Evolutionary conservation across 2,113 vertebrate genomes (phyloP), one percentile per base, ranked within the genome.

Genomic region (Pygoscelis adeliae): DNA sequence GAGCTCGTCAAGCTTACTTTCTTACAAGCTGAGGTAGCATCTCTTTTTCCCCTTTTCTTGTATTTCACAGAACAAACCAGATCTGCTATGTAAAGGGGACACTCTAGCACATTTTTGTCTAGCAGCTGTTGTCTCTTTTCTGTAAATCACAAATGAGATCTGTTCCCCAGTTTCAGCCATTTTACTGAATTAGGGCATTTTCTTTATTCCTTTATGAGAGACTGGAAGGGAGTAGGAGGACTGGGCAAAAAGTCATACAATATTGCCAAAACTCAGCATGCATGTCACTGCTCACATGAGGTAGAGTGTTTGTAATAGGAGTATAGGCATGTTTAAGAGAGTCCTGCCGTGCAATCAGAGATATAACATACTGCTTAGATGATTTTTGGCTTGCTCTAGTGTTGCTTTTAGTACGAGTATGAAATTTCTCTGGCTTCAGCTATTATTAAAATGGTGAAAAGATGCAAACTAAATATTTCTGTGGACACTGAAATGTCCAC

Each of bases 11-110:
- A 98, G 98, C 79, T 98, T 98, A 59, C 98, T 98, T 87, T 98
- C 98, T 83, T 98, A 98, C 97, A 98, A 98, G 96, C 93, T 98
- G 91, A 98, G 98, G 98, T 99, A 98, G 90, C 40, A 88, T 73
- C 49, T 80, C 1, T 85, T 97, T 47, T 3, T 27, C 34, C 36
- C 73, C 67, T 42, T 71, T 92, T 47, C 42, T 72, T 36, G 34
- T 69, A 29, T 83, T 83, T 92, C 65, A 65, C 52, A 47, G 66
- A 83, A 73, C 34, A 27, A 94, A 59, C 22, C 0, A 0, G 21
- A 53, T 87, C 69, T 76, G 40, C 65, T 66, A 0, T 44, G 19
- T 40, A 49, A 38, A 66, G 38, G n/a, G 72, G 81, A 82, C 30
- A 65, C 15, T 16, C 44, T 61, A 26, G 26, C 27, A 32, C 32